Evolutionary conservation across 2,888 invertebrate species (phyloP).

Genomic region (Metacarcinus magister): DNA sequence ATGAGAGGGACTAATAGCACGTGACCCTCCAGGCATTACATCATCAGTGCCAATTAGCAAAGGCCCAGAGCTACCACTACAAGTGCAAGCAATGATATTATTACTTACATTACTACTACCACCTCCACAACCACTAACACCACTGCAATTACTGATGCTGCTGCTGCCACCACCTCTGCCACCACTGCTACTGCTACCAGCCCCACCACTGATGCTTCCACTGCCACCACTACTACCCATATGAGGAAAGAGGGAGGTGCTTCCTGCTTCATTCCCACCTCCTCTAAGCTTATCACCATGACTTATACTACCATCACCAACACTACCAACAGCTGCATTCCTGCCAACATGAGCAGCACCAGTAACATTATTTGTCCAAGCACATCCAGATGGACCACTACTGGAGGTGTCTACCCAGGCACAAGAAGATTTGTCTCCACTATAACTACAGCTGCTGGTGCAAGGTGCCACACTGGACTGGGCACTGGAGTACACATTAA

Average conservation of each 20-base stretch:
- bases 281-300: constrained; percentile 65
- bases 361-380: constrained; percentile 62
- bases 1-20: constrained; percentile 77
- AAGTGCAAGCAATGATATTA: constrained; percentile 23
- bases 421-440: constrained; percentile 73
- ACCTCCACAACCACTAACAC: constrained; percentile 63
- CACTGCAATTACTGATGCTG: constrained; percentile 43
- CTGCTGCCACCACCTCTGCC: constrained; percentile 27
- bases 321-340: constrained; percentile 57
- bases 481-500: constrained; percentile 62
- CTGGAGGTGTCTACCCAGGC: constrained; percentile 76
- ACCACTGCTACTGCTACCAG: constrained; percentile 50
- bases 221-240: constrained; percentile 49
- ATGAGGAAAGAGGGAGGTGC: not conserved
- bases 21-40: constrained; percentile 66
- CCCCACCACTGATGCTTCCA: constrained; percentile 29
- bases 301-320: constrained; percentile 66
- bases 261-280: constrained; percentile 47
- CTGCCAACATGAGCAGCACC: constrained; percentile 66
- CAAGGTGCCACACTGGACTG: constrained; percentile 75
- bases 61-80: constrained; percentile 55
- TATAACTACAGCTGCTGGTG: constrained; percentile 74
- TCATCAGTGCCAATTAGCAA: constrained; percentile 59
- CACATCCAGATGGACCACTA: constrained; percentile 72
- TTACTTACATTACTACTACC: constrained; percentile 53